phyloP scores from a whole-genome alignment of 2,888 invertebrate genomes.

The Cheilosia vernalis region DNA sequence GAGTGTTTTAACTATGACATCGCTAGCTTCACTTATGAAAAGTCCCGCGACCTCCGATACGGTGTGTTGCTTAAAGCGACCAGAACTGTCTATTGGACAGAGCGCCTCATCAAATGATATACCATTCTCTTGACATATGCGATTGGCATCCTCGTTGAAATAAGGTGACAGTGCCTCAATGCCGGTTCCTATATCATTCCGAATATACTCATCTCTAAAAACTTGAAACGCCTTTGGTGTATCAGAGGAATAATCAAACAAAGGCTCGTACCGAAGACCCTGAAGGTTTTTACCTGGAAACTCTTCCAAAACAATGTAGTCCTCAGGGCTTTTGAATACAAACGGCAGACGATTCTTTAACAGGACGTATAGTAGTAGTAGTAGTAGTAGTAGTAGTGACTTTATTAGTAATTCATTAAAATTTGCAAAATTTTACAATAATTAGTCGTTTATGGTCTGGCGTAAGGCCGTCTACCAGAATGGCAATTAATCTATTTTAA shows the following conservation, averaged over 20 bases:
- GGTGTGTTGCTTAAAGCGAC: conserved; percentile 91
- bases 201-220: conserved; percentile 93
- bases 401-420: too few species aligned
- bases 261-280: conserved; percentile 91
- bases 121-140: conserved; percentile 89
- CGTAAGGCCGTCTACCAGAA: too few species aligned
- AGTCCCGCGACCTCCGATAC: conserved; percentile 90
- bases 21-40: conserved; percentile 97
- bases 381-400: too few species aligned
- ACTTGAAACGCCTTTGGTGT: conserved; percentile 89
- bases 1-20: conserved; percentile 92
- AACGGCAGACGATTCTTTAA: conserved; percentile 90
- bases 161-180: conserved; percentile 98
- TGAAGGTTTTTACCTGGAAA: conserved; percentile 90
- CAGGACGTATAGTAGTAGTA: too few species aligned
- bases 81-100: conserved; percentile 96
- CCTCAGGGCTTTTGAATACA: conserved; percentile 90
- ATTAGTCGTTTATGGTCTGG: too few species aligned
- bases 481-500: too few species aligned
- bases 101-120: conserved; percentile 93
- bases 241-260: conserved; percentile 86
- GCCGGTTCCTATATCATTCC: conserved; percentile 96
- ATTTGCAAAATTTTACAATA: too few species aligned
- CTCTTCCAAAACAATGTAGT: conserved; percentile 89
- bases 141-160: conserved; percentile 98